Conservation (phyloP, 2,113 vertebrate genomes). For the Corvus moneduloides region DNA sequence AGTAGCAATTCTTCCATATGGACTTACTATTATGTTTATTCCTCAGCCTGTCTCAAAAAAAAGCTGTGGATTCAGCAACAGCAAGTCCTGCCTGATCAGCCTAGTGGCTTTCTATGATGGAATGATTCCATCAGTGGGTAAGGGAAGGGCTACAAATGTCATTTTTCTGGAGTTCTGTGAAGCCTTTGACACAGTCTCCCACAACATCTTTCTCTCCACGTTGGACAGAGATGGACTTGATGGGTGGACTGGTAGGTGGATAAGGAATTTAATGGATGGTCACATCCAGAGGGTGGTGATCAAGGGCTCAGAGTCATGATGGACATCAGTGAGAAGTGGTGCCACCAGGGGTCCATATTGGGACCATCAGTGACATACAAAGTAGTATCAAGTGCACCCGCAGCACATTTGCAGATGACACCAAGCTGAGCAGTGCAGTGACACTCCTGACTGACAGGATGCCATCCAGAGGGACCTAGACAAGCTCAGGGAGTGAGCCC, state of each 20-base stretch:
- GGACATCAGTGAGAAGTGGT: not conserved
- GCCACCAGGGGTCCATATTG: not conserved
- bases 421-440: fast-evolving
- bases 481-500: not conserved
- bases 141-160: not conserved
- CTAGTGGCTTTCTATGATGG: too few relatives aligned
- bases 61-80: not conserved
- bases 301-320: not conserved
- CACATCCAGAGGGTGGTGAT: not conserved
- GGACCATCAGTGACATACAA: not conserved
- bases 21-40: not conserved
- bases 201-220: not conserved
- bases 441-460: not conserved
- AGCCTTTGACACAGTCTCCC: fast-evolving
- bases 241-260: too few relatives aligned
- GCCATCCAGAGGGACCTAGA: not conserved
- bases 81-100: not conserved
- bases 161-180: not conserved
- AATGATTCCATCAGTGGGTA: not conserved
- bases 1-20: not conserved
- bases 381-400: not conserved
- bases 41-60: not conserved
- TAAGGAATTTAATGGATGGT: not conserved
- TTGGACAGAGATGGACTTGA: not conserved
- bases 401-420: not conserved